Evolutionary conservation across 23 tunicate genomes (phyloP), one percentile per base, ranked within the genome.

Genomic region (Ascidia mentula): DNA sequence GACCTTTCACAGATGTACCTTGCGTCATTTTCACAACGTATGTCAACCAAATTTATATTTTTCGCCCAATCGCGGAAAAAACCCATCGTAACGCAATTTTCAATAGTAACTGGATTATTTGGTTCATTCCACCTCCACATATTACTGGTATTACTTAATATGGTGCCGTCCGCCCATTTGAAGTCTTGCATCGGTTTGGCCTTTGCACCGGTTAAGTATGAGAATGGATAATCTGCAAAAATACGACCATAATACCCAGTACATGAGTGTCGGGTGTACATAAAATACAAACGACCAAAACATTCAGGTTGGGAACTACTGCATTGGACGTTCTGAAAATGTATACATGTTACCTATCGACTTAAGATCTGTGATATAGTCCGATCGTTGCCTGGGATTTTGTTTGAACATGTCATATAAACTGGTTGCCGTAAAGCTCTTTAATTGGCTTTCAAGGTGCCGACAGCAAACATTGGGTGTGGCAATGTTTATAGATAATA

Each of bases 161-260:
- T n/a, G n/a, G 65, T 53, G 22, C 65, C 65, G 24, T 53, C 65
- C 24, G 65, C 24, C 65, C 65, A 53, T 53, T 53, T 53, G 65
- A 53, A 5, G 7, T 53, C 2, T 26, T 53, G 22, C 24, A 28
- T 53, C 28, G 7, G 22, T 9, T 1, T 3, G 65, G 28, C 28
- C 13, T 28, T 53, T 53, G 65, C 65, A 53, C 65, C 65, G 13
- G 24, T 53, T 3, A 53, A 9, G 2, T 20, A 1, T 5, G 65
- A 53, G 13, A 20, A 53, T 53, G 65, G 65, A 5, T 20, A 9
- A 3, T 53, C 12, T 3, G 13, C 1, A 53, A 53, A 5, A 9
- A 9, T 53, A 53, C 22, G 24, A 3, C 12, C 28, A 20, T 53
- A 5, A 53, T 3, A 26, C 1, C 65, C 65, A 53, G 65, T 53